Percentiles rank a stretch among this genome's conserved stretches.
Conservation (phyloP, 92 coral and sea anemone species). For the Zoanthus solanderi region DNA sequence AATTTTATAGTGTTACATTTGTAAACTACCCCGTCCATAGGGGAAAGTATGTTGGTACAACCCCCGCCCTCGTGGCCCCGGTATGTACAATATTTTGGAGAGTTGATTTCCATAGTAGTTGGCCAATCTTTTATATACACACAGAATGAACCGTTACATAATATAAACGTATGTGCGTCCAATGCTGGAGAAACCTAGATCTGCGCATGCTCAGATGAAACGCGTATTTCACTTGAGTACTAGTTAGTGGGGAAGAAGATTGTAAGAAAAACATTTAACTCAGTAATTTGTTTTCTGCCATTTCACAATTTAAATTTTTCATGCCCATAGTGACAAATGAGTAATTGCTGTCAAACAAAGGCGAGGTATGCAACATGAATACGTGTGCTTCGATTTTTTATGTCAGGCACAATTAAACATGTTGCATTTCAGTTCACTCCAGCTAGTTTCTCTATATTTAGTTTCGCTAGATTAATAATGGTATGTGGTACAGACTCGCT, state of each 20-base stretch:
- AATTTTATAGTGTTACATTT: no score
- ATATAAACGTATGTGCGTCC: conserved; percentile 43
- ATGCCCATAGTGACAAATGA: conserved; percentile 22
- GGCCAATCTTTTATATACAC: conserved; percentile 28
- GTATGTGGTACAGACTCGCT: not conserved
- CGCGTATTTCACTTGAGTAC: not conserved
- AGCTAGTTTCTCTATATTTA: not conserved
- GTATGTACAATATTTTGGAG: not conserved
- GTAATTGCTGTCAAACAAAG: conserved; percentile 49
- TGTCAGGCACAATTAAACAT: conserved; percentile 26
- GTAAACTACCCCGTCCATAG: conserved; percentile 28
- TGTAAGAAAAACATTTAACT: not conserved
- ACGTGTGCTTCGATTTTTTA: conserved; percentile 34
- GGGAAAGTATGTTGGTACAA: conserved; percentile 43
- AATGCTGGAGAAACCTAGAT: conserved; percentile 47
- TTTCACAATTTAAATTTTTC: conserved; percentile 17
- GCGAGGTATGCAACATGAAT: conserved; percentile 42
- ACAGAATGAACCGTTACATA: conserved; percentile 27
- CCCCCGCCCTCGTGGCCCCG: conserved; percentile 38
- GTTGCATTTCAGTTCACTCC: not conserved
- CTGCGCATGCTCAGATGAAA: not conserved
- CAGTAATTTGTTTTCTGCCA: conserved; percentile 19
- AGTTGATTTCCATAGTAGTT: conserved; percentile 31
- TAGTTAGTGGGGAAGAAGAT: not conserved
- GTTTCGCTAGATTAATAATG: not conserved